These are phyloP conservation scores for Cephus cinctus DNA, from an alignment of 1,140 invertebrate species.

Conservation along the genomic window DNA sequence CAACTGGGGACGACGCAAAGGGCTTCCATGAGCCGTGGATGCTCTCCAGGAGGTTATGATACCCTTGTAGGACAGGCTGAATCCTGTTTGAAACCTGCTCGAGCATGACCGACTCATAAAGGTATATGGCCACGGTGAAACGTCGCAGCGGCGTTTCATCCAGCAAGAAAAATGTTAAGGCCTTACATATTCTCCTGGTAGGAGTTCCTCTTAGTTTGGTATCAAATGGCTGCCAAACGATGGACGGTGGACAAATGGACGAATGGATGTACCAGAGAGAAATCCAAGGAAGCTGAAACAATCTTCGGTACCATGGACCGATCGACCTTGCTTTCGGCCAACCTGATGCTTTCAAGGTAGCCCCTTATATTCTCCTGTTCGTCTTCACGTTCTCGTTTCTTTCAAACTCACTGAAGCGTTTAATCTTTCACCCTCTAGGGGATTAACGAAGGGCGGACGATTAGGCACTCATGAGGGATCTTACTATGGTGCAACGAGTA, in stretches of 20 bases:
- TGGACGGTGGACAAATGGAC: no score
- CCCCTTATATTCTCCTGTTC: slow-evolving; percentile 39
- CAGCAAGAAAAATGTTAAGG: slow-evolving; percentile 1
- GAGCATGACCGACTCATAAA: slow-evolving; percentile 44
- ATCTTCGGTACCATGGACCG: slow-evolving; percentile 1
- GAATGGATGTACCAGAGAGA: no score
- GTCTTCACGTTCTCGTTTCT: slow-evolving; percentile 42
- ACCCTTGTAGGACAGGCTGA: slow-evolving; percentile 41
- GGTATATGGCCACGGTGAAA: neutral
- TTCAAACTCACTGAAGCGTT: slow-evolving; percentile 50
- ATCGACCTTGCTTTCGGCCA: no score
- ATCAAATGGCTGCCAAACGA: slow-evolving; percentile 44
- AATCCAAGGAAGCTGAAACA: no score
- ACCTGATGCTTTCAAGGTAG: slow-evolving; percentile 16
- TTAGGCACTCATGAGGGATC: slow-evolving; percentile 43
- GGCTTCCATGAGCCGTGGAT: neutral
- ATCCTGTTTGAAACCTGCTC: slow-evolving; percentile 42
- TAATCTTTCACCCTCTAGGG: slow-evolving; percentile 48
- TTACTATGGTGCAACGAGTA: no score
- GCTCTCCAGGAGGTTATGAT: slow-evolving; percentile 30
- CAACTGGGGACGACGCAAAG: slow-evolving; percentile 7
- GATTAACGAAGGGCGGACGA: slow-evolving; percentile 51
- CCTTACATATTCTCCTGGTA: slow-evolving; percentile 39
- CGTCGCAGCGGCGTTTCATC: neutral
- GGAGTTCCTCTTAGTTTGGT: slow-evolving; percentile 41